Conservation (phyloP, 2,888 invertebrate genomes). For the Strigamia transsilvanica region DNA sequence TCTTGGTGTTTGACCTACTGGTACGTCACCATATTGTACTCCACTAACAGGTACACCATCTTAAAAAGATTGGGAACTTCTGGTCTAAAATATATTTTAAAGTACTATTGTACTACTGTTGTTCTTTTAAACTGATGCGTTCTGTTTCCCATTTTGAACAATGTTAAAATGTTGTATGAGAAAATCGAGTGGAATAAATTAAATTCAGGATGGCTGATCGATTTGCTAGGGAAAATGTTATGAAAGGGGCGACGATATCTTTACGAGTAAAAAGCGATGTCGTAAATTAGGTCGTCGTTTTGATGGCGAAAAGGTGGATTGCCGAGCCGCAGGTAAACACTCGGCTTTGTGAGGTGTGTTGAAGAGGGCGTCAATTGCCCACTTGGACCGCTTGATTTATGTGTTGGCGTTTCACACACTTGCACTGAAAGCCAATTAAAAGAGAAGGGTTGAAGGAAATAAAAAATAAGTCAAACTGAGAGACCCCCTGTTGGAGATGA, state of each 20-base stretch:
- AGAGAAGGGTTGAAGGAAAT: conserved; percentile 24
- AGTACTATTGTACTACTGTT: no score
- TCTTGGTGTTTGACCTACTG: no score
- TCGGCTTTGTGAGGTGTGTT: conserved; percentile 10
- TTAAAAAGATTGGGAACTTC: no score
- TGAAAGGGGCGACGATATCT: conserved; percentile 4
- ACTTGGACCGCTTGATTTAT: conserved; percentile 47
- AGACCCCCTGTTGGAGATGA: conserved; percentile 46
- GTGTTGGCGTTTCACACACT: conserved; percentile 49
- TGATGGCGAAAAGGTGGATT: conserved; percentile 3
- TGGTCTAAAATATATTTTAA: no score
- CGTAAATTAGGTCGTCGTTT: conserved; percentile 21
- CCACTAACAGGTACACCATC: no score
- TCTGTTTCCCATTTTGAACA: no score
- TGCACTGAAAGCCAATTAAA: conserved; percentile 48
- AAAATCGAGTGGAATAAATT: neutral
- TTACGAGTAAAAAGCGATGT: neutral
- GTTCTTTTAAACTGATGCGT: no score
- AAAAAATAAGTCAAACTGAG: conserved; percentile 45
- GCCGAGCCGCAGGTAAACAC: conserved; percentile 49
- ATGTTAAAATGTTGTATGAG: no score
- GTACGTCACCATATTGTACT: no score
- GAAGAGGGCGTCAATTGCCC: conserved; percentile 46
- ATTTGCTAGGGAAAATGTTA: neutral
- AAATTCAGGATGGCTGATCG: neutral